These are phyloP conservation scores for Drosophila sechellia DNA, from an alignment of 1,140 invertebrate species.

Conservation along the genomic window DNA sequence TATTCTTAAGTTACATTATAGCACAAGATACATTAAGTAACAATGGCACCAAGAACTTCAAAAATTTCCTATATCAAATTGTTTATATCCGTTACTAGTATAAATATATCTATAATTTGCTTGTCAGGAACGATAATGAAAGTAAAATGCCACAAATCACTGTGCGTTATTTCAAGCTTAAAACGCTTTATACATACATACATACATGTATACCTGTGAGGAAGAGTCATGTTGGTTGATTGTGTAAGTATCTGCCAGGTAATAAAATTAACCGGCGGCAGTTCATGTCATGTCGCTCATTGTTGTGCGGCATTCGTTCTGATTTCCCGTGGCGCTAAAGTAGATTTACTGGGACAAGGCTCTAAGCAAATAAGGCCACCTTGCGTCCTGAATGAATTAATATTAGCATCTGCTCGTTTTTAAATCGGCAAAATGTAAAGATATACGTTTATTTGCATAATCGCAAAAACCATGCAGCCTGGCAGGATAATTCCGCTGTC, in stretches of 20 bases:
- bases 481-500: constrained; percentile 45
- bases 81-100: too few species aligned
- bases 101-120: constrained; percentile 53
- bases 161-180: constrained; percentile 50
- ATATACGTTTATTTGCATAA: constrained; percentile 48
- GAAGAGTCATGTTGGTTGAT: constrained; percentile 21
- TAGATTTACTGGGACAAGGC: constrained; percentile 42
- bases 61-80: too few species aligned
- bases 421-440: constrained; percentile 32
- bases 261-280: constrained; percentile 49
- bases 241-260: constrained; percentile 19
- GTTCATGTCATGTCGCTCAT: constrained; percentile 40
- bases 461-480: constrained; percentile 9
- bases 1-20: too few species aligned
- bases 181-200: constrained; percentile 33
- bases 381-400: constrained; percentile 25
- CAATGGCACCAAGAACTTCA: too few species aligned
- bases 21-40: too few species aligned
- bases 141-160: constrained; percentile 67
- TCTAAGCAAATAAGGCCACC: constrained; percentile 1
- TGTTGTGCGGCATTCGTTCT: constrained; percentile 34
- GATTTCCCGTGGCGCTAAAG: constrained; percentile 32
- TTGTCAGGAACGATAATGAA: constrained; percentile 43
- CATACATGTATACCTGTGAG: background rate
- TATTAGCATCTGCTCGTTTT: constrained; percentile 18